Percentiles rank a stretch among this genome's conserved stretches.
Evolutionary conservation across 1,140 invertebrate genomes (phyloP).

Genomic region (Cyrtorhinus lividipennis): DNA sequence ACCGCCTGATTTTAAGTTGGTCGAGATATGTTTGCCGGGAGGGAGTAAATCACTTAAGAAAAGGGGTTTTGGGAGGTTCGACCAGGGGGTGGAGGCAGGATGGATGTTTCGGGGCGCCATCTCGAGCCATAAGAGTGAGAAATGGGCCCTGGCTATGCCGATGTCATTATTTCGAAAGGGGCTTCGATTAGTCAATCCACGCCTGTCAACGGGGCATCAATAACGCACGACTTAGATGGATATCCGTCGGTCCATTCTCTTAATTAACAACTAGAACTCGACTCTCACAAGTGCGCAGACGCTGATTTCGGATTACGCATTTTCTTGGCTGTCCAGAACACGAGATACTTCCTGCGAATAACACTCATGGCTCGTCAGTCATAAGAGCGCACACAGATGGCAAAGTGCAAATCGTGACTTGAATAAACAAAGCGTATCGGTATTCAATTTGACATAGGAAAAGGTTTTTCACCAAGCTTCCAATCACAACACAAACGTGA

Average conservation of each 20-base stretch:
- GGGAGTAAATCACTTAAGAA: neutral
- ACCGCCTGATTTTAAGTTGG: neutral
- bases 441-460: no score
- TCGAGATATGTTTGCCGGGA: neutral
- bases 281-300: no score
- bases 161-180: neutral
- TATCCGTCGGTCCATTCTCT: neutral
- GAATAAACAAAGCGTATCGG: no score
- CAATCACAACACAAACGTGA: no score
- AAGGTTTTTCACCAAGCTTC: no score
- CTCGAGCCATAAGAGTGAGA: neutral
- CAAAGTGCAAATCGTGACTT: no score
- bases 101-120: neutral
- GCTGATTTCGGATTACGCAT: no score
- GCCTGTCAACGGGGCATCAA: neutral
- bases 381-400: no score
- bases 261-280: neutral
- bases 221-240: neutral
- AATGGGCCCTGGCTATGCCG: neutral
- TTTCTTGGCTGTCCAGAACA: no score
- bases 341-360: no score
- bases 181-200: neutral
- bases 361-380: no score
- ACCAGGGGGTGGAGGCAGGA: neutral
- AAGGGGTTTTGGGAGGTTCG: no score